Conservation (phyloP, 2,797 vertebrate genomes). For the Phyllotis vaccarum region DNA sequence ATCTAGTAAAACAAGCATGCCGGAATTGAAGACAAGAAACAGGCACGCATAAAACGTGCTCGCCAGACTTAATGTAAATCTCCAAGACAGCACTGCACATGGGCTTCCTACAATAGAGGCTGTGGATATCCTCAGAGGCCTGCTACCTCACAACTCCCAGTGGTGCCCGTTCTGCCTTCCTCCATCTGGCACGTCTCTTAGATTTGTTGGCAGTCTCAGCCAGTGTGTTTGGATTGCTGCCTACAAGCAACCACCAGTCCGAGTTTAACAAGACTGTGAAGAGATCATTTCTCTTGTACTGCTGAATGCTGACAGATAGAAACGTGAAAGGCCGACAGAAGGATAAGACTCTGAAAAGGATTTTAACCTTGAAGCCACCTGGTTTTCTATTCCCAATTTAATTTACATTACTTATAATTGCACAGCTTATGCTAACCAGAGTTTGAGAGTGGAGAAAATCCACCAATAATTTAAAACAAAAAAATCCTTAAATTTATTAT, state of each 20-base stretch:
- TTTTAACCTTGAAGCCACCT: not conserved
- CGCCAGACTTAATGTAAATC: not conserved
- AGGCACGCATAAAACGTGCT: not conserved
- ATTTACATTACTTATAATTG: not conserved
- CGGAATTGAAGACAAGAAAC: not conserved
- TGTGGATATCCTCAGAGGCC: not conserved
- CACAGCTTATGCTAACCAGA: not conserved
- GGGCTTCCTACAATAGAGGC: not conserved
- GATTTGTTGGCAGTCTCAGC: not conserved
- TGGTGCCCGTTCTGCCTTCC: not conserved
- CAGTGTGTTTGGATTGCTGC: not conserved
- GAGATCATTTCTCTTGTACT: not conserved
- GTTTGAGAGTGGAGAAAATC: not conserved
- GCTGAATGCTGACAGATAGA: not conserved
- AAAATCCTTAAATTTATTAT: not conserved
- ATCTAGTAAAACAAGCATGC: not conserved
- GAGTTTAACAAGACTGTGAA: not conserved
- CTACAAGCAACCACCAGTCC: not conserved
- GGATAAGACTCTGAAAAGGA: not conserved
- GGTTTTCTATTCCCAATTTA: constrained; percentile 23
- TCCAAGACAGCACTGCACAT: not conserved
- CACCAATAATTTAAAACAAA: not conserved
- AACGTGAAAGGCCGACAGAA: not conserved
- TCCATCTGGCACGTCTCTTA: not conserved
- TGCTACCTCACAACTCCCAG: not conserved